A percentile compares a stretch with the other conserved stretches of the same genome.
phyloP scores from a whole-genome alignment of 1,140 invertebrate species.

The Drosophila sturtevanti region DNA sequence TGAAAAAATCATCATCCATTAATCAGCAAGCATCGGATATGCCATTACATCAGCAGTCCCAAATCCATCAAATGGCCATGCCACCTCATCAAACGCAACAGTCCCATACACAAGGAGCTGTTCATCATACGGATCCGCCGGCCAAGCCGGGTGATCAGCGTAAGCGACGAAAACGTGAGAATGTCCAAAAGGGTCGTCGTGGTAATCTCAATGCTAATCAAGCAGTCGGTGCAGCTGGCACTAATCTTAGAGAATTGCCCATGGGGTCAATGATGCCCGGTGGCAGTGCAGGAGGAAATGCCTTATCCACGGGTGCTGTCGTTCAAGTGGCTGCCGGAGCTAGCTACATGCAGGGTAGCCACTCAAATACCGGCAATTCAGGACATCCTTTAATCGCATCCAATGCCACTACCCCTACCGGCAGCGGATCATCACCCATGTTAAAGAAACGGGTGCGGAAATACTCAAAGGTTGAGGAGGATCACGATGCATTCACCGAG shows the following conservation, averaged over 20 bases:
- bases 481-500: slow-evolving; percentile 95
- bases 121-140: not conserved
- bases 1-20: slow-evolving; percentile 17
- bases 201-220: slow-evolving; percentile 84
- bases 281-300: not conserved
- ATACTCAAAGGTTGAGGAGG: slow-evolving; percentile 93
- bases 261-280: not conserved
- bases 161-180: slow-evolving; percentile 90
- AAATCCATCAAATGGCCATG: not conserved
- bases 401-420: not conserved
- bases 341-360: not conserved
- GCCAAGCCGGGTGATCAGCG: slow-evolving; percentile 83
- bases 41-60: not conserved
- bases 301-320: not conserved
- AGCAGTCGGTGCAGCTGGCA: slow-evolving; percentile 22
- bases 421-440: slow-evolving; percentile 37
- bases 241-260: slow-evolving; percentile 27
- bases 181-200: slow-evolving; percentile 91
- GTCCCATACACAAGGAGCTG: not conserved
- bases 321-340: not conserved
- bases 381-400: not conserved
- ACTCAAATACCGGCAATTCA: not conserved
- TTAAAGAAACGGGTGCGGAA: slow-evolving; percentile 89
- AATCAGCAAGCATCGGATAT: not conserved
- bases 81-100: not conserved